Conservation (phyloP, 2,888 invertebrate genomes). For the Chymomyza amoena region DNA sequence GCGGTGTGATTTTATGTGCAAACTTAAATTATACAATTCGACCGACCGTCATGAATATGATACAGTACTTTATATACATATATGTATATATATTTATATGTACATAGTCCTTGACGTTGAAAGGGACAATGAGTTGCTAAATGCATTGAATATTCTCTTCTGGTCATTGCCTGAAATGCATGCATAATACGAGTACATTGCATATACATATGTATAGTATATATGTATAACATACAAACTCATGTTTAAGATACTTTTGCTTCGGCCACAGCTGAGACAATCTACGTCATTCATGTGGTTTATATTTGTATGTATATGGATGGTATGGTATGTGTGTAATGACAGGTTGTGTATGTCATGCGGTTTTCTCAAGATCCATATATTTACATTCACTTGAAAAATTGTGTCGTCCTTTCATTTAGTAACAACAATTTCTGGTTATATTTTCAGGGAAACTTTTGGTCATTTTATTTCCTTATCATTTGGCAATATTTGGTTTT, state of each 20-base stretch:
- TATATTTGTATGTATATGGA: background rate
- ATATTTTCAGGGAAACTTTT: constrained; percentile 4
- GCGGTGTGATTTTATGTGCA: constrained; percentile 72
- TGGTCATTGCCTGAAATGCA: constrained; percentile 63
- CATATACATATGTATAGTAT: background rate
- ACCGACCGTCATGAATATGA: constrained; percentile 63
- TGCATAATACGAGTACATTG: constrained; percentile 53
- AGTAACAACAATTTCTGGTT: constrained; percentile 28
- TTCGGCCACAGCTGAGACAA: constrained; percentile 12
- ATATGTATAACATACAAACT: background rate
- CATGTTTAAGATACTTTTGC: constrained; percentile 20
- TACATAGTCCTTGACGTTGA: constrained; percentile 24
- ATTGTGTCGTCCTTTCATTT: constrained; percentile 30
- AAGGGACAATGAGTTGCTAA: constrained; percentile 72
- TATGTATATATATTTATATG: no score
- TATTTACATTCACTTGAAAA: constrained; percentile 12
- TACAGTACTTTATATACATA: background rate
- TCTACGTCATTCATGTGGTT: background rate
- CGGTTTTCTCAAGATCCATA: constrained; percentile 33
- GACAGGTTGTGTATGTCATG: constrained; percentile 62
- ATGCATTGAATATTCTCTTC: constrained; percentile 72
- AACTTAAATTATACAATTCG: constrained; percentile 73
- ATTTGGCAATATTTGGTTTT: background rate
- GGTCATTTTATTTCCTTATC: background rate
- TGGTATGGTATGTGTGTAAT: constrained; percentile 21